Evolutionary conservation across 2,888 invertebrate species (phyloP).

Genomic region (Deilephila porcellus): DNA sequence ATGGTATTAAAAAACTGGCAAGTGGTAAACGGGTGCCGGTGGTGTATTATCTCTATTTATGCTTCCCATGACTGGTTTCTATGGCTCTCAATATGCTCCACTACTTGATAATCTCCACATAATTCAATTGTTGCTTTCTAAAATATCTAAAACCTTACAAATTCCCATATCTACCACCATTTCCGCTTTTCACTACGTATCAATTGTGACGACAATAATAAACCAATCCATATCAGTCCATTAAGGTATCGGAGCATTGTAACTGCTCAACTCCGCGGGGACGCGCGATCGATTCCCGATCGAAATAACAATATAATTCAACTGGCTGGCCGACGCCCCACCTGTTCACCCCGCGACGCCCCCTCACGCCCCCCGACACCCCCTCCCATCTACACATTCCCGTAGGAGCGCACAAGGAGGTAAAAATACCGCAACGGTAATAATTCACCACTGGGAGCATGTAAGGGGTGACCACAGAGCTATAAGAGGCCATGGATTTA

Average conservation of each 20-base stretch:
- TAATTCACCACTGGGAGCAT: slow-evolving; percentile 54
- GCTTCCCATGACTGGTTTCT: no score
- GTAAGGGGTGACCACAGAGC: slow-evolving; percentile 46
- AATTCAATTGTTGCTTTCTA: no score
- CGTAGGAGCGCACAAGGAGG: slow-evolving; percentile 43
- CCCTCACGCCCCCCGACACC: slow-evolving; percentile 15
- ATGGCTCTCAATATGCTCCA: no score
- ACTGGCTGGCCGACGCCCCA: slow-evolving; percentile 50
- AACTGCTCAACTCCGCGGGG: slow-evolving; percentile 42
- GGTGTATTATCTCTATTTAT: no score
- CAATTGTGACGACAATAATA: slow-evolving; percentile 21
- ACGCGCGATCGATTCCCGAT: slow-evolving; percentile 53
- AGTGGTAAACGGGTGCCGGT: no score
- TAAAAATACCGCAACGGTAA: slow-evolving; percentile 48
- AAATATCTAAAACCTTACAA: no score
- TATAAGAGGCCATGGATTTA: slow-evolving; percentile 52
- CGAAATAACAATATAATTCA: slow-evolving; percentile 60
- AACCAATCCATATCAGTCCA: slow-evolving; percentile 34
- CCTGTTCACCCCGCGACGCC: slow-evolving; percentile 34
- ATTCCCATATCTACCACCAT: no score
- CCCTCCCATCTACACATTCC: slow-evolving; percentile 30
- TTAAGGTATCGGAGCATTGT: slow-evolving; percentile 39
- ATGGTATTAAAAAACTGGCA: no score
- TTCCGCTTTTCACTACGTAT: no score
- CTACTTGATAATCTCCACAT: no score